Evolutionary conservation across 2,113 vertebrate species (phyloP), one percentile per base, ranked within the genome.

Genomic region (Calyptommatus sinebrachiatus): DNA sequence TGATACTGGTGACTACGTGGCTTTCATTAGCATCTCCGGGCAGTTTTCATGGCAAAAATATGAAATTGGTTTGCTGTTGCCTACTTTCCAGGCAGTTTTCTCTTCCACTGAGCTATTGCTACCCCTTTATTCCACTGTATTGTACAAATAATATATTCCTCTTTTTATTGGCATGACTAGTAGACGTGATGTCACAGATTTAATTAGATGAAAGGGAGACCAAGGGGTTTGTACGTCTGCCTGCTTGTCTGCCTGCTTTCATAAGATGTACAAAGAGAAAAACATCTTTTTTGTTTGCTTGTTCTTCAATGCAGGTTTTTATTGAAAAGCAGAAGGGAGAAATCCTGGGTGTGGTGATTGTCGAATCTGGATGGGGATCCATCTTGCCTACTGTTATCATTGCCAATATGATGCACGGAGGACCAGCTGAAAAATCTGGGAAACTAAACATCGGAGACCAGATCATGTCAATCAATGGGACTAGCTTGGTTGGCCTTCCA

Each of bases 391-490:
- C 98, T 0, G 98, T 99, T 89, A 99, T 99, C 86, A 99, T 99
- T 73, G 98, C 98, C 84, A 99, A 97, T 92, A 99, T 99, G 97
- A 99, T 99, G 98, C 98, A 99, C 7, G 97, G 97, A 73, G 98
- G 98, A 68, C 98, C 98, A 0, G 97, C 98, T 0, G 98, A 99
- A 91, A 97, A 97, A 77, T 99, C 97, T 1, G 97, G 98, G 14
- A 96, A 95, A 75, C 91, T 99, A 77, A 99, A 97, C 81, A 99
- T 99, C 9, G 98, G 98, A 60, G 98, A 99, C 91, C 98, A 99
- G 93, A 99, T 99, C 82, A 99, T 99, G 98, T 99, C 98, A 14
- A 97, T 99, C 78, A 99, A 99, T 3, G 97, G 97, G 69, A 99
- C 98, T 87, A 99, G 98, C 86, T 94, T 99, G 88, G 97, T 99